Evolutionary conservation across 2,113 vertebrate genomes (phyloP).

Genomic region (Phalacrocorax brasilianus): DNA sequence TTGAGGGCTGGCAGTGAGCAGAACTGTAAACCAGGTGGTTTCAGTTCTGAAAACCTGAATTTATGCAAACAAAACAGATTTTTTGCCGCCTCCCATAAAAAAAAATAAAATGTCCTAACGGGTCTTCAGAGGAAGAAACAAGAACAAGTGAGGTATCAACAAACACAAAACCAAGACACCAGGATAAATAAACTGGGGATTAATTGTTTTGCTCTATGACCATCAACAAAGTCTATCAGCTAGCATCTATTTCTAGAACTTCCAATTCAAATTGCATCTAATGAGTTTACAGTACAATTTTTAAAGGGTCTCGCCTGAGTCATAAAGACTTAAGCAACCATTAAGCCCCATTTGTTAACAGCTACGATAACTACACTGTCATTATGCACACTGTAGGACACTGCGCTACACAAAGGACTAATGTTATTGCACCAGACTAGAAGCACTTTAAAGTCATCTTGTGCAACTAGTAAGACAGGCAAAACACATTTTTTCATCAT

Average conservation of each 20-base stretch:
- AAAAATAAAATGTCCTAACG: not conserved
- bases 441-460: conserved; percentile 50
- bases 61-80: not conserved
- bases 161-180: not conserved
- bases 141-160: not conserved
- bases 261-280: conserved; percentile 50
- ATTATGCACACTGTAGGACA: conserved; percentile 57
- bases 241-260: conserved; percentile 39
- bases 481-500: conserved; percentile 37
- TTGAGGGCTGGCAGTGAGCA: not conserved
- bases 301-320: conserved; percentile 43
- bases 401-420: conserved; percentile 30
- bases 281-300: conserved; percentile 67
- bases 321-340: conserved; percentile 46
- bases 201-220: conserved; percentile 20
- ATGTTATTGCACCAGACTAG: conserved; percentile 40
- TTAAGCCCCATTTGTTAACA: conserved; percentile 59
- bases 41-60: not conserved
- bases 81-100: not conserved
- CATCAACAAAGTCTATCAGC: conserved; percentile 24
- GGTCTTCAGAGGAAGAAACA: not conserved
- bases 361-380: conserved; percentile 57
- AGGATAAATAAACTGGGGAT: not conserved
- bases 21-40: not conserved
- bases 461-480: conserved; percentile 33